Evolutionary conservation across 2,797 vertebrate genomes (phyloP), one percentile per base, ranked within the genome.

Genomic region (Clamator glandarius): DNA sequence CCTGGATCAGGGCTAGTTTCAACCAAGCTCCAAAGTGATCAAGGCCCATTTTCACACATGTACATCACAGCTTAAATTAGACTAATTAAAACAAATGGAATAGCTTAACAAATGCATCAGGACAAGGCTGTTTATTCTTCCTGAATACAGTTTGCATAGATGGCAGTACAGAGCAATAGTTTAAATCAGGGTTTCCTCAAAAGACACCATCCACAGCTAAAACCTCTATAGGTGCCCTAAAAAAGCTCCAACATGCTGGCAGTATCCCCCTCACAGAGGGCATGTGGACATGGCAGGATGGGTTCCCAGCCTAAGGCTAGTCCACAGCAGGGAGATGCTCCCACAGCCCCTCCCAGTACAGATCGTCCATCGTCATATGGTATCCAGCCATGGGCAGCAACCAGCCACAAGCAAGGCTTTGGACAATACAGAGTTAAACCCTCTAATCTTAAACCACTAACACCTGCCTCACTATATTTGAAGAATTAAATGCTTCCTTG

Each of bases 361-460:
- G 42, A 42, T 26, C 31, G 19, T 1, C 0, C 10, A 8, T 16
- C 2, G 0, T 11, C 35, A 21, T 25, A 21, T 1, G 1, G 15
- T 54, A 57, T 4, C 6, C 48, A 36, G 42, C 62, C 61, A 52
- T 12, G 0, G 0, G 24, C 55, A 46, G 18, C 4, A 0, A 21
- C 31, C 9, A 1, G 33, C 19, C 4, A 0, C 8, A 31, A 41
- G 46, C 51, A 62, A 64, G 51, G 28, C 59, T 46, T 25, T 1
- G 1, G 26, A 28, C 64, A 70, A 8, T 36, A 31, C 0, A 0
- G 50, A 28, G 26, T 85, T 80, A 89, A 87, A 50, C 28, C 44
- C 42, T 39, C 68, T 14, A 35, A 16, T n/a, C 46, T 90, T 62
- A 44, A 80, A 20, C 62, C 52, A 64, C 31, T 41, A 59, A 33